Percentiles rank a stretch among this genome's conserved stretches.
These are phyloP conservation scores for Mycalesis mineus DNA, from an alignment of 2,888 invertebrate genomes.

Conservation along the genomic window DNA sequence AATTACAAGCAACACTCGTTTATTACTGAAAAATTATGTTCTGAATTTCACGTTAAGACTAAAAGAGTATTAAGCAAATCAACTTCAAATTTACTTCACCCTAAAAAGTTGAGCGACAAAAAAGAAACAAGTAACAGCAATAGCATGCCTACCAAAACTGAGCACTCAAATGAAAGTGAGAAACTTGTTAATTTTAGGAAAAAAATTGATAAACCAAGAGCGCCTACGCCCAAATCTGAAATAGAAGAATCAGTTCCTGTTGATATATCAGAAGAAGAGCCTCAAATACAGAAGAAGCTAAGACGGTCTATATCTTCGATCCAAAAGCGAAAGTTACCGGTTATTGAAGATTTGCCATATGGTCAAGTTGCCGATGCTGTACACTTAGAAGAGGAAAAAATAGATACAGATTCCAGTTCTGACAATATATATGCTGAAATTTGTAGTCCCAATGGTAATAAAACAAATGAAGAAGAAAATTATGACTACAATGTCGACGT, in stretches of 20 bases:
- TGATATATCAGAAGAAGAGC: constrained; percentile 67
- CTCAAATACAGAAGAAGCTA: constrained; percentile 66
- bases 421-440: constrained; percentile 86
- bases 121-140: constrained; percentile 71
- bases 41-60: constrained; percentile 85
- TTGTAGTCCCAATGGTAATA: constrained; percentile 67
- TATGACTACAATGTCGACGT: constrained; percentile 68
- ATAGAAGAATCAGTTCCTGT: constrained; percentile 55
- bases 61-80: constrained; percentile 81
- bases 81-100: constrained; percentile 79
- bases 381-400: constrained; percentile 61
- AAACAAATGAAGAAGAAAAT: constrained; percentile 59
- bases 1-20: constrained; percentile 80
- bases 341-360: constrained; percentile 83
- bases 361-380: constrained; percentile 84
- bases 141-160: constrained; percentile 73
- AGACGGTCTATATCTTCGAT: constrained; percentile 75
- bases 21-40: constrained; percentile 83
- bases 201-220: constrained; percentile 71
- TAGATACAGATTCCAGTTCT: constrained; percentile 63
- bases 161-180: constrained; percentile 55
- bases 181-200: constrained; percentile 68
- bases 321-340: constrained; percentile 73
- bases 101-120: constrained; percentile 75
- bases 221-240: constrained; percentile 70